A percentile compares a stretch with the other conserved stretches of the same genome.
These are phyloP conservation scores for Phyllotis vaccarum DNA, from an alignment of 2,797 vertebrate species.

Conservation along the genomic window DNA sequence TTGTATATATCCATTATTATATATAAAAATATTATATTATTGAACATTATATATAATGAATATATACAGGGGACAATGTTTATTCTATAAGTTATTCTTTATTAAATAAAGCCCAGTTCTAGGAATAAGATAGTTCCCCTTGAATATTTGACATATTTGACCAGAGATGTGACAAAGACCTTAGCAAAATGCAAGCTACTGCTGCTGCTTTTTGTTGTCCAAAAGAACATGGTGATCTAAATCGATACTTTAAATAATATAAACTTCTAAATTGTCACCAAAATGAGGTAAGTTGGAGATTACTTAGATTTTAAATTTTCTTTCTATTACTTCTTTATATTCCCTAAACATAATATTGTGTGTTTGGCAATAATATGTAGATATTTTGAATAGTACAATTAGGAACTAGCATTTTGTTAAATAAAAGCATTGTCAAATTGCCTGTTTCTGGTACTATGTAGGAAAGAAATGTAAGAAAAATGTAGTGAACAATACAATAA, in stretches of 20 bases:
- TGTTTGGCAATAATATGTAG: neutral
- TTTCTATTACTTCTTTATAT: neutral
- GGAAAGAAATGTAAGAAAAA: neutral
- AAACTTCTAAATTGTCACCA: neutral
- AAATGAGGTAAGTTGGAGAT: neutral
- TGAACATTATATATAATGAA: too few species aligned
- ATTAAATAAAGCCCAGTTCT: neutral
- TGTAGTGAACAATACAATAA: neutral
- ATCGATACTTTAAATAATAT: constrained; percentile 6
- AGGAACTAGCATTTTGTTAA: neutral
- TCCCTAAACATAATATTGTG: neutral
- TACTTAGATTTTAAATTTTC: neutral
- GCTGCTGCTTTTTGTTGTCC: neutral
- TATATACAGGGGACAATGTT: neutral
- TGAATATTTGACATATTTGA: neutral
- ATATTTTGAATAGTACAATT: neutral
- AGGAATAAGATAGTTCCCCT: neutral
- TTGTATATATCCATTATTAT: too few species aligned
- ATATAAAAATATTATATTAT: too few species aligned
- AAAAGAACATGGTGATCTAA: neutral
- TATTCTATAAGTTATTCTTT: neutral
- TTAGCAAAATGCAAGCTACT: neutral
- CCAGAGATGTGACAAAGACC: fast-evolving
- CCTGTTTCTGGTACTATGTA: neutral
- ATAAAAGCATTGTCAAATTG: neutral